Base-by-base conservation (phyloP, 2,797 vertebrate genomes). In the Enteromius anoplus region DNA sequence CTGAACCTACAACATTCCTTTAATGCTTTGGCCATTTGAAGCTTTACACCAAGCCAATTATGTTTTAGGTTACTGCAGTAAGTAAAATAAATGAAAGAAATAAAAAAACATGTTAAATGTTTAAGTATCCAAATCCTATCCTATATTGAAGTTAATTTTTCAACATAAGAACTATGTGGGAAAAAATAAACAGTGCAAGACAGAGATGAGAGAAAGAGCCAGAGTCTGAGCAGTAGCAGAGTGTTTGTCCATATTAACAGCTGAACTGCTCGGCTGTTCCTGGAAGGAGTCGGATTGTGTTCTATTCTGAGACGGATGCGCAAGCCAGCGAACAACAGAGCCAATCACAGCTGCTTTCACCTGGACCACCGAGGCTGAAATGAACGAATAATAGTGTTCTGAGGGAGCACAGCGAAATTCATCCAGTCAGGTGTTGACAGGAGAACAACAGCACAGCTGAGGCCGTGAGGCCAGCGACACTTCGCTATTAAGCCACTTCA, bases 351-450 rank as follows among this genome's bases (percentile, higher is more conserved):
- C 80, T 81, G 80, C 49, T 69, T 85, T 80, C 51, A 82, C 70
- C 64, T 86, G 83, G 82, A 79, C 76, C 84, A 69, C 70, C 53
- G 80, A 75, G 66, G 78, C 70, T 65, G 68, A 68, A 79, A 82
- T 9, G 40, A 77, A 58, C 29, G 0, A 47, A 80, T 71, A 80
- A 86, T 71, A 81, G 42, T 70, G 37, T 64, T 75, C 58, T 5
- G 70, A 83, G 75, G 32, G 65, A 21, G 3, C 77, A 64, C 53
- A 5, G 42, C n/a, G 58, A 84, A 82, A 80, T 78, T 32, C 42
- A 72, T 71, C 75, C 64, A 79, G 81, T 66, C 70, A 75, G 71
- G 51, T 77, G 75, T 62, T 71, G 77, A 82, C 73, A 84, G 71
- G 32, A 37, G 58, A 80, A 83, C 51, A 53, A 69, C 66, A 64